phyloP scores from a whole-genome alignment of 2,113 vertebrate genomes.

The Daboia siamensis region DNA sequence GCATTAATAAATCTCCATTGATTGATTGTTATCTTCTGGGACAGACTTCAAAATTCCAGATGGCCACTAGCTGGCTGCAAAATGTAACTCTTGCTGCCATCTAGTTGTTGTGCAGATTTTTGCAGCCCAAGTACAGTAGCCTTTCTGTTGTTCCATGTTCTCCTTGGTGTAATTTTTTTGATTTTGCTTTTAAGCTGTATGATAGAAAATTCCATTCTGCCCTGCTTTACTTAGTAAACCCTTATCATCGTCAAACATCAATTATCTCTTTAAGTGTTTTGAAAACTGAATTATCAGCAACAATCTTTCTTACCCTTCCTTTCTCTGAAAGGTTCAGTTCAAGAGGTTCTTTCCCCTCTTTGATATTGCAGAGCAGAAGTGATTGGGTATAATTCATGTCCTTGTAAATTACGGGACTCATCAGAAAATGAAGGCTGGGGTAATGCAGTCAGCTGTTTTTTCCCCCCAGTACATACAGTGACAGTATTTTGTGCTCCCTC shows the following conservation, averaged over 20 bases:
- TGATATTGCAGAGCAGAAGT: conserved; percentile 44
- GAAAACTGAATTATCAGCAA: conserved; percentile 59
- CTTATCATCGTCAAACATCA: conserved; percentile 29
- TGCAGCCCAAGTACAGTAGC: neutral
- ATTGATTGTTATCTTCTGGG: neutral
- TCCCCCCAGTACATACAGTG: conserved; percentile 20
- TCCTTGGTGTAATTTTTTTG: neutral
- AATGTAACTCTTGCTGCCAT: neutral
- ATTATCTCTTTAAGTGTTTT: conserved; percentile 25
- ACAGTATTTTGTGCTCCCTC: conserved; percentile 48
- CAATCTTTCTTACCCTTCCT: conserved; percentile 42
- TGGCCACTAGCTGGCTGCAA: neutral
- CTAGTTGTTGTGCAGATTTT: neutral
- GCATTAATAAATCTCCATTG: neutral
- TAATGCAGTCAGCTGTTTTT: conserved; percentile 41
- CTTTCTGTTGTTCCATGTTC: neutral
- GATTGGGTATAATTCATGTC: conserved; percentile 51
- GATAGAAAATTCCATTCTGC: conserved; percentile 29
- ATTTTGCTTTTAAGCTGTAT: neutral
- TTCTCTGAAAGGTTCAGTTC: conserved; percentile 47
- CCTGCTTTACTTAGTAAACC: conserved; percentile 32
- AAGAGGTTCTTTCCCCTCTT: conserved; percentile 41
- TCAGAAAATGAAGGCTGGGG: neutral
- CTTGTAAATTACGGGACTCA: conserved; percentile 48
- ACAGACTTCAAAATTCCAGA: neutral